Evolutionary conservation across 2,797 vertebrate genomes (phyloP).

Genomic region (Lithobates sylvaticus): DNA sequence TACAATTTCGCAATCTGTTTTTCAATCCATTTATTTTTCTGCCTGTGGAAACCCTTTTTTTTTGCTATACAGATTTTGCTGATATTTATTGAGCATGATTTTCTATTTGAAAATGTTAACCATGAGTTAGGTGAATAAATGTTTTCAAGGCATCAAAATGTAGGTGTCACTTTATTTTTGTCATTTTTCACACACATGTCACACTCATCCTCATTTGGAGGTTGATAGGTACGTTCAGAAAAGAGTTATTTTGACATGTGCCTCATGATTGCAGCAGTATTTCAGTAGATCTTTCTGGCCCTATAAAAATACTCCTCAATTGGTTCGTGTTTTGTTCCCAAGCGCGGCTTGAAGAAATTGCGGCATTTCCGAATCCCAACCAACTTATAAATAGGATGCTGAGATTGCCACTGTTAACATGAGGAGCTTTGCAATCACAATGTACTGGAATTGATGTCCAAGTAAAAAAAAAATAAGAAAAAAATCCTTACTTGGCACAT

Average conservation of each 20-base stretch:
- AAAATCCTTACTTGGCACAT: too few relatives aligned
- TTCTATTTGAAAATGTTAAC: constrained; percentile 1
- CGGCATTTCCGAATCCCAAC: neutral
- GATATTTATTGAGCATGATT: constrained; percentile 7
- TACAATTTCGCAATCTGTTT: neutral
- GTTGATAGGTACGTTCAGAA: constrained; percentile 1
- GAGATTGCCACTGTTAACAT: neutral
- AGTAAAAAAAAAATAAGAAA: too few relatives aligned
- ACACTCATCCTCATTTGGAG: constrained; percentile 31
- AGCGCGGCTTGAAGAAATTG: neutral
- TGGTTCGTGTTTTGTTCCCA: neutral
- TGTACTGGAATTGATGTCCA: constrained; percentile 1
- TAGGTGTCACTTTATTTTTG: constrained; percentile 22
- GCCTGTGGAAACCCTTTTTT: neutral
- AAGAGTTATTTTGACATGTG: constrained; percentile 31
- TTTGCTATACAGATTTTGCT: neutral
- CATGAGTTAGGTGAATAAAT: neutral
- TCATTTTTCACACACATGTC: constrained; percentile 39
- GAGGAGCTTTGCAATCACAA: neutral
- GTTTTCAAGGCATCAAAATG: constrained; percentile 10
- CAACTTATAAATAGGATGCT: neutral
- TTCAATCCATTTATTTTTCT: neutral
- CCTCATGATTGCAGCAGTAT: constrained; percentile 13
- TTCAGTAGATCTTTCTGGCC: constrained; percentile 8
- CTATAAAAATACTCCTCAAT: constrained; percentile 2